Evolutionary conservation across 2,888 invertebrate species (phyloP), one percentile per base, ranked within the genome.

Genomic region (Cheilosia grossa): DNA sequence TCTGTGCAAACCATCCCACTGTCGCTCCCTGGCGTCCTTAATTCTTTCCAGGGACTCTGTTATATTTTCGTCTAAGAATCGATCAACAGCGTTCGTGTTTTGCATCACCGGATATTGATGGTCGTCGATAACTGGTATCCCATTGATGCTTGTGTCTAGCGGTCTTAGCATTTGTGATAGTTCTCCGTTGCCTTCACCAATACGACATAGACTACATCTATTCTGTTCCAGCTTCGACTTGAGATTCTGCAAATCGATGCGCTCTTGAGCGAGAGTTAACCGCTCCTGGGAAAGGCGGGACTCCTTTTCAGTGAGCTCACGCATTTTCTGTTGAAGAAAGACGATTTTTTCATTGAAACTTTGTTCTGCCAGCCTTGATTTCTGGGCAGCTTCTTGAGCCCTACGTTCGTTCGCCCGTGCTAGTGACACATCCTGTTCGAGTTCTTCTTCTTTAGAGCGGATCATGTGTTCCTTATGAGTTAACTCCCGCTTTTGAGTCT

Each of bases 181-280:
- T 27, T 91, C 90, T 1, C 82, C 86, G 70, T 88, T 90, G 24
- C 88, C 89, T 19, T 91, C 90, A 2, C 90, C 90, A 83, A 92
- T 90, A 72, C 89, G 89, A 77, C 92, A 92, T 1, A 92, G 88
- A n/a, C 91, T 89, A 47, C 92, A 92, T 59, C 90, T 90, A 5
- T 87, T 88, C 56, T 90, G 89, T 13, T 89, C 89, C 9, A 92
- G 80, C 69, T 89, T 89, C 19, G 88, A 82, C 72, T 90, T 90
- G 0, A 90, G 44, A 56, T 89, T 89, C 33, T 91, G 90, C 40
- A 92, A 21, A 3, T 89, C 88, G 4, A 92, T 88, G 27, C 92
- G 91, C 79, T 92, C 91, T 72, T 91, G 90, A 0, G 91, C 89
- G 3, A 92, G 72, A 0, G 89, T 78, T 47, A 92, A 85, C 30